Evolutionary conservation across 2,888 invertebrate genomes (phyloP).

Genomic region (Uloborus plumipes): DNA sequence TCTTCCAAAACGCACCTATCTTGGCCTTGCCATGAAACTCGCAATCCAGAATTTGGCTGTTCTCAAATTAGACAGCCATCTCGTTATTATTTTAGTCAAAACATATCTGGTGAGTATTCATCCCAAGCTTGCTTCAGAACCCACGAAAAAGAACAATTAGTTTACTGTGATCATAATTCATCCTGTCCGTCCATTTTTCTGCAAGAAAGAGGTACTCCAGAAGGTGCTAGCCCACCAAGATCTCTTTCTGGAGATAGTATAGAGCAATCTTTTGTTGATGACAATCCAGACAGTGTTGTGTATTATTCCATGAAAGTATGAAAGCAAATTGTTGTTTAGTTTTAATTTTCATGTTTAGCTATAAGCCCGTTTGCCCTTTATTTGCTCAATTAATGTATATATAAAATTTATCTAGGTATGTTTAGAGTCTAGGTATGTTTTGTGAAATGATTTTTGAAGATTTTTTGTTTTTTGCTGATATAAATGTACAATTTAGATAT

Average conservation of each 20-base stretch:
- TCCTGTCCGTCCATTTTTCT: constrained; percentile 51
- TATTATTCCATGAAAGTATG: constrained; percentile 60
- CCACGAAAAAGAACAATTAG: constrained; percentile 20
- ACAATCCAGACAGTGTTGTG: constrained; percentile 26
- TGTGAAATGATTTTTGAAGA: too few relatives aligned
- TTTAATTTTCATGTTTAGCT: constrained; percentile 22
- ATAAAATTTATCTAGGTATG: background rate
- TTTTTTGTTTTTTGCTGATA: too few relatives aligned
- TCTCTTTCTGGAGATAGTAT: constrained; percentile 5
- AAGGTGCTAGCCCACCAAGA: constrained; percentile 57
- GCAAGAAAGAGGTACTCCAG: constrained; percentile 50
- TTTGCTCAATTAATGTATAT: constrained; percentile 54
- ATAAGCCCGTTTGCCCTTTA: constrained; percentile 14
- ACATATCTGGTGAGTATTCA: constrained; percentile 28
- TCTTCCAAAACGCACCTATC: constrained; percentile 48
- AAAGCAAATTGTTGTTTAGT: background rate
- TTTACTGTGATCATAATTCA: constrained; percentile 49
- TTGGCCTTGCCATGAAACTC: constrained; percentile 55
- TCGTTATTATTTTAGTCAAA: constrained; percentile 29
- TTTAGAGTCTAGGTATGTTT: too few relatives aligned
- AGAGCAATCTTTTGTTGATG: constrained; percentile 10
- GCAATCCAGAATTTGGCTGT: background rate
- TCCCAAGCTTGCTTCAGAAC: constrained; percentile 37
- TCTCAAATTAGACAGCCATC: background rate
- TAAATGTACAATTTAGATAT: too few relatives aligned